Base-by-base conservation (phyloP, 2,797 vertebrate genomes). In the Enteromius unitaeniatus region DNA sequence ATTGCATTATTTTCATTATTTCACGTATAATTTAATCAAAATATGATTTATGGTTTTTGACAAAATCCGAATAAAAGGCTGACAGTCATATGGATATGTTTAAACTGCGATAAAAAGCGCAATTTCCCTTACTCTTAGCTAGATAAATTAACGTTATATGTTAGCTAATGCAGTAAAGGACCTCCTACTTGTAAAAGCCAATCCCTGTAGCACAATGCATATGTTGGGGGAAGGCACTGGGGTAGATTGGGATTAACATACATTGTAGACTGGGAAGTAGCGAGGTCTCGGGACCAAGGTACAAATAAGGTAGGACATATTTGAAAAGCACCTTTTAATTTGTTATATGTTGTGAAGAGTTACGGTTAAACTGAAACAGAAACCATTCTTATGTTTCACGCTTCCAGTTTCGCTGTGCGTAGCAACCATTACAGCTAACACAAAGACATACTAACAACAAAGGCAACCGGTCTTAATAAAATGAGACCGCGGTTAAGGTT, bases 401-500 rank as follows among this genome's bases (percentile, higher is more conserved):
- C 3, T 73, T 28, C 6, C 3, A 62, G 37, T 17, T 31, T 65
- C 1, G 14, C 51, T 51, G 26, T 31, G 19, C 9, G 7, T 60
- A 51, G 42, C 58, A 17, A 55, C 58, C 26, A 40, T 40, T 53
- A 8, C 26, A 42, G 40, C 40, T 13, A 42, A 83, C 84, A 64
- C 78, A 72, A 68, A 86, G 89, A 93, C 91, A 85, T 85, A 84
- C 21, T 47, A 42, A 42, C 40, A 37, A 83, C 83, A 85, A 81
- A 78, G 47, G 53, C 84, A 83, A 85, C 13, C 58, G 26, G 65
- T 78, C 7, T 73, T 70, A 15, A 69, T n/a, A 53, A 79, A 84
- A 79, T 28, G 14, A 80, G 70, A 85, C 60, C 81, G 47, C 34
- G 6, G 37, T 11, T 19, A 34, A 21, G 9, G 45, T 28, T 67